These are phyloP conservation scores for Zaprionus lineosus DNA, from an alignment of 2,888 invertebrate genomes.

Conservation along the genomic window DNA sequence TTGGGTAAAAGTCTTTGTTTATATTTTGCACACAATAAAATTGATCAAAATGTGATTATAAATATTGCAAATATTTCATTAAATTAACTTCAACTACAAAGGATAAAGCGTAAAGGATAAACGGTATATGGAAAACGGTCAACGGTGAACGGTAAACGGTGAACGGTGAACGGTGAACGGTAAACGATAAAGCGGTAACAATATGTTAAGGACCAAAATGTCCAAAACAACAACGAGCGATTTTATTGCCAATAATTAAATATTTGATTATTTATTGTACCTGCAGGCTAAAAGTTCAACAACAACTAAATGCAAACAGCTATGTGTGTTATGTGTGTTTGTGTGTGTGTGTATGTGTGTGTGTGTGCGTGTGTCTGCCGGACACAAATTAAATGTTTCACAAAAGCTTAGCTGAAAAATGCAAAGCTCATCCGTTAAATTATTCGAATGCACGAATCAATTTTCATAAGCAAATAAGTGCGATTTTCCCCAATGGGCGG, in stretches of 20 bases:
- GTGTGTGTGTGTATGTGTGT: conserved; percentile 11
- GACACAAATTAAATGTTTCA: conserved; percentile 44
- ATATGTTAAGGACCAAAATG: conserved; percentile 30
- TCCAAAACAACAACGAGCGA: conserved; percentile 17
- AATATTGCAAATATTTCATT: too few species aligned
- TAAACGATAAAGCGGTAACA: conserved; percentile 11
- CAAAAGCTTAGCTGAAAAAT: conserved; percentile 50
- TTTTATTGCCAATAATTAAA: conserved; percentile 56
- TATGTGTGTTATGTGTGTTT: conserved; percentile 13
- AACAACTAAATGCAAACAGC: conserved; percentile 51
- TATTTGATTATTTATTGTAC: conserved; percentile 59
- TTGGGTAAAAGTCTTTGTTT: conserved; percentile 12
- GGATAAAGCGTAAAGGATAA: conserved; percentile 3
- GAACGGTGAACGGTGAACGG: background rate
- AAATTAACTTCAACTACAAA: conserved; percentile 39
- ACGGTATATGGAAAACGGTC: background rate
- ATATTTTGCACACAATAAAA: conserved; percentile 23
- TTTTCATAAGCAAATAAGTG: conserved; percentile 65
- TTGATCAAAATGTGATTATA: too few species aligned
- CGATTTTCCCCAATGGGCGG: too few species aligned
- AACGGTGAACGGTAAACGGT: background rate
- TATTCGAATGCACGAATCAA: conserved; percentile 69
- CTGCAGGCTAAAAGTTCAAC: conserved; percentile 46
- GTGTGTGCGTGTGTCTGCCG: conserved; percentile 12
- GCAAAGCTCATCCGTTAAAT: conserved; percentile 51